Evolutionary conservation across 2,113 vertebrate species (phyloP).

Genomic region (Petaurus breviceps): DNA sequence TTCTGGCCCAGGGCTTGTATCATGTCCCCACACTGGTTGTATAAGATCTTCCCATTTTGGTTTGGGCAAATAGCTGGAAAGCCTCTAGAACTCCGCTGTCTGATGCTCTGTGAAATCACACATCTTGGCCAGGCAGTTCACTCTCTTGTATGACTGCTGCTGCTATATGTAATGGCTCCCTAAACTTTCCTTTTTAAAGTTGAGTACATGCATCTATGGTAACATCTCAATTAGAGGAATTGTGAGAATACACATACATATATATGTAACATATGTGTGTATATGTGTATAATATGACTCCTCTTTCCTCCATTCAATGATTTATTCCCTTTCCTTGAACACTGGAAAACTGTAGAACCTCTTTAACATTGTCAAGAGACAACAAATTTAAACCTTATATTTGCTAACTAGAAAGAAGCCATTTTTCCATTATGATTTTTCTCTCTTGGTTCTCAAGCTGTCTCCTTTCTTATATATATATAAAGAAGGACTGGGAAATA

Average conservation of each 20-base stretch:
- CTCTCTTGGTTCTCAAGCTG: not conserved
- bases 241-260: not conserved
- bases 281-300: not conserved
- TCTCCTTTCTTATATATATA: not conserved
- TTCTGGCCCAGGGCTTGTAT: too few relatives aligned
- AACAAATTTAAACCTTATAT: not conserved
- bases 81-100: too few relatives aligned
- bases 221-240: not conserved
- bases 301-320: not conserved
- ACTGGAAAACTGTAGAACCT: slow-evolving; percentile 21
- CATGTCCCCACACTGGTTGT: too few relatives aligned
- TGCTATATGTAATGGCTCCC: too few relatives aligned
- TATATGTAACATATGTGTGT: too few relatives aligned
- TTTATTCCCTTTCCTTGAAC: not conserved
- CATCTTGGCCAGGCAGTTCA: too few relatives aligned
- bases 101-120: too few relatives aligned
- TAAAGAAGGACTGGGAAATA: not conserved
- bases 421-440: slow-evolving; percentile 39
- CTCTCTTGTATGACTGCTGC: too few relatives aligned
- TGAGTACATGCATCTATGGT: not conserved
- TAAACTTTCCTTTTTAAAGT: not conserved
- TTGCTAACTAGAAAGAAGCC: not conserved
- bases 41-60: too few relatives aligned
- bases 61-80: too few relatives aligned
- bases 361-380: not conserved